These are phyloP conservation scores for Agriopis leucophaearia DNA, from an alignment of 2,888 invertebrate species.

Conservation along the genomic window DNA sequence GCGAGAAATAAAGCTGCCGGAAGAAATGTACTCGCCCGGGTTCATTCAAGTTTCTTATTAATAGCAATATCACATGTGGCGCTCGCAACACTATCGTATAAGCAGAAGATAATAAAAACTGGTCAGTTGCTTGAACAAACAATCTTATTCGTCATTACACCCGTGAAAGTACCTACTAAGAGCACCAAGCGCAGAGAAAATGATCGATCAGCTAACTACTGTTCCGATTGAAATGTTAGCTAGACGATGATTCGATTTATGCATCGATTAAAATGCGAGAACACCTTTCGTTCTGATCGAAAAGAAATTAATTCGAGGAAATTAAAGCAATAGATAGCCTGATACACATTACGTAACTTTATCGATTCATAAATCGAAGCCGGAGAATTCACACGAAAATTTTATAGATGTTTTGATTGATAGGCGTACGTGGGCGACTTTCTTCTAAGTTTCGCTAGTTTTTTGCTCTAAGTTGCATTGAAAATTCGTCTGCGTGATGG, in stretches of 20 bases:
- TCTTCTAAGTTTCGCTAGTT: conserved; percentile 59
- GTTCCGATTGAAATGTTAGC: conserved; percentile 54
- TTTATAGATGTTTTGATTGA: conserved; percentile 57
- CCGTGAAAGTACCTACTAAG: conserved; percentile 68
- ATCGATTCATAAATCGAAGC: conserved; percentile 50
- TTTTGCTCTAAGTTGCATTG: conserved; percentile 37
- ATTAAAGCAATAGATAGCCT: conserved; percentile 44
- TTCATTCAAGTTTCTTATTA: conserved; percentile 53
- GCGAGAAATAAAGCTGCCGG: conserved; percentile 42
- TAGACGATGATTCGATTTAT: conserved; percentile 58
- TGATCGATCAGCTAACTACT: conserved; percentile 64
- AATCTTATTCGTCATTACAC: conserved; percentile 61
- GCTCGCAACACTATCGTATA: conserved; percentile 30
- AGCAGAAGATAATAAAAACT: conserved; percentile 50
- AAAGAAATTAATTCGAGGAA: conserved; percentile 51
- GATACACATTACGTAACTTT: conserved; percentile 51
- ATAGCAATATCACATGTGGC: conserved; percentile 53
- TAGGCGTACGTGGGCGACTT: conserved; percentile 54
- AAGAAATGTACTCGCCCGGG: conserved; percentile 36
- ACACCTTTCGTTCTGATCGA: conserved; percentile 55
- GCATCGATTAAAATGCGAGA: conserved; percentile 49
- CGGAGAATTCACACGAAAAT: conserved; percentile 57
- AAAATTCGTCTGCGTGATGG: conserved; percentile 30
- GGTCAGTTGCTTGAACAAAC: conserved; percentile 57
- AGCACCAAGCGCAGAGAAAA: conserved; percentile 63